Percentiles rank a stretch among this genome's conserved stretches.
Evolutionary conservation across 2,888 invertebrate species (phyloP).

Genomic region (Crematogaster levior): DNA sequence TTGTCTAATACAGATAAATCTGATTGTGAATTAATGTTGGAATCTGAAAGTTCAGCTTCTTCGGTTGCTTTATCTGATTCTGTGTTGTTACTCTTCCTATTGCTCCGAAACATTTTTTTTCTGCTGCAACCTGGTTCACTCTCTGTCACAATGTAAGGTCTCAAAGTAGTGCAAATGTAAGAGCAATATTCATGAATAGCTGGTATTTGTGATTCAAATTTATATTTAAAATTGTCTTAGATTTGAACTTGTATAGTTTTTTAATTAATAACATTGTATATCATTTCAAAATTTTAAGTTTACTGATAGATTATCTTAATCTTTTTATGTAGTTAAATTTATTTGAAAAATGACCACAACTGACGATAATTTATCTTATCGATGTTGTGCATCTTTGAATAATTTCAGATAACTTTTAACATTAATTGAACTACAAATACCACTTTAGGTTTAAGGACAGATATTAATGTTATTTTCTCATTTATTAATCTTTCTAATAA

Average conservation of each 20-base stretch:
- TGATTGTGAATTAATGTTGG: neutral
- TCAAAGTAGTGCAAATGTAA: too few species aligned
- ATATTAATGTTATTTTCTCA: too few species aligned
- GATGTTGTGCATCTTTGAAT: too few species aligned
- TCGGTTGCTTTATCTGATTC: neutral
- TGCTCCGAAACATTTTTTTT: neutral
- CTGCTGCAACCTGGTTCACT: constrained; percentile 8
- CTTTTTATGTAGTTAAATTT: too few species aligned
- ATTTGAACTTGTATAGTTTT: neutral
- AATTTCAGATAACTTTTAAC: too few species aligned
- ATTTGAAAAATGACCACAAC: too few species aligned
- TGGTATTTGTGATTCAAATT: neutral
- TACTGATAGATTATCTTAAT: too few species aligned
- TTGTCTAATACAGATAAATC: constrained; percentile 39
- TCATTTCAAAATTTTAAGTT: too few species aligned
- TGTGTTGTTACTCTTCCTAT: neutral
- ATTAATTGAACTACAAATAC: too few species aligned
- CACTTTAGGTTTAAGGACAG: too few species aligned
- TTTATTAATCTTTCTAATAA: too few species aligned
- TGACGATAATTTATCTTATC: too few species aligned
- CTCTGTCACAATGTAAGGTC: neutral
- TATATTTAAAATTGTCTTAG: neutral
- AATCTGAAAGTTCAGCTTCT: neutral
- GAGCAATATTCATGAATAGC: neutral
- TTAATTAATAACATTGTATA: neutral